A percentile compares a stretch with the other conserved stretches of the same genome.
Evolutionary conservation across 2,888 invertebrate species (phyloP).

Genomic region (Fragum fragum): DNA sequence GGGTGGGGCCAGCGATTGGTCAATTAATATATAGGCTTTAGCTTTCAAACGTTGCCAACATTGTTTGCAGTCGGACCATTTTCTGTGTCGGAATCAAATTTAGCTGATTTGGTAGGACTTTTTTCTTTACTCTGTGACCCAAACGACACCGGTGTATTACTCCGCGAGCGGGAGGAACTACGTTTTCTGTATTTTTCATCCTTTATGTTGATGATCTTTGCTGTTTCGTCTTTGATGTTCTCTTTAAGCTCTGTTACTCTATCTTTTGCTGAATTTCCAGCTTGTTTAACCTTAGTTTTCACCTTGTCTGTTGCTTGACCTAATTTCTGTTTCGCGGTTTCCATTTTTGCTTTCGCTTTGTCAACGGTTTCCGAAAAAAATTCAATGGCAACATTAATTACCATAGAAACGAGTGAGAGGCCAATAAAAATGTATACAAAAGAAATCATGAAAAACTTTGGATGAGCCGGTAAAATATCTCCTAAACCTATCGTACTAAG

Average conservation of each 20-base stretch:
- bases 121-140: not conserved
- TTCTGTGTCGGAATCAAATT: not conserved
- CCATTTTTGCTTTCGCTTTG: slow-evolving; percentile 76
- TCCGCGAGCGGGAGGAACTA: slow-evolving; percentile 19
- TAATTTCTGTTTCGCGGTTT: slow-evolving; percentile 70
- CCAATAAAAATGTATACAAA: slow-evolving; percentile 98
- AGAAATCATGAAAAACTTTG: slow-evolving; percentile 95
- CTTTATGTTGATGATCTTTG: slow-evolving; percentile 47
- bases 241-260: slow-evolving; percentile 61
- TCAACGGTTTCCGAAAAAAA: slow-evolving; percentile 75
- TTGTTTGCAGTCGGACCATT: not conserved
- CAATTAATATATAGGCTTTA: too few relatives aligned
- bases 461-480: slow-evolving; percentile 95
- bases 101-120: not conserved
- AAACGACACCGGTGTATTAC: slow-evolving; percentile 31
- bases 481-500: slow-evolving; percentile 93
- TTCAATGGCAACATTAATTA: slow-evolving; percentile 94
- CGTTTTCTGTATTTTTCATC: slow-evolving; percentile 40
- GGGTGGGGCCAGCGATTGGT: too few relatives aligned
- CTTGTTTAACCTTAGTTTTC: slow-evolving; percentile 63
- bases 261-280: slow-evolving; percentile 59
- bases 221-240: slow-evolving; percentile 61
- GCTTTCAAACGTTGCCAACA: not conserved
- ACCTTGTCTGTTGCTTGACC: slow-evolving; percentile 64
- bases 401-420: slow-evolving; percentile 98